Evolutionary conservation across 2,113 vertebrate species (phyloP).

Genomic region (Coracopsis vasa): DNA sequence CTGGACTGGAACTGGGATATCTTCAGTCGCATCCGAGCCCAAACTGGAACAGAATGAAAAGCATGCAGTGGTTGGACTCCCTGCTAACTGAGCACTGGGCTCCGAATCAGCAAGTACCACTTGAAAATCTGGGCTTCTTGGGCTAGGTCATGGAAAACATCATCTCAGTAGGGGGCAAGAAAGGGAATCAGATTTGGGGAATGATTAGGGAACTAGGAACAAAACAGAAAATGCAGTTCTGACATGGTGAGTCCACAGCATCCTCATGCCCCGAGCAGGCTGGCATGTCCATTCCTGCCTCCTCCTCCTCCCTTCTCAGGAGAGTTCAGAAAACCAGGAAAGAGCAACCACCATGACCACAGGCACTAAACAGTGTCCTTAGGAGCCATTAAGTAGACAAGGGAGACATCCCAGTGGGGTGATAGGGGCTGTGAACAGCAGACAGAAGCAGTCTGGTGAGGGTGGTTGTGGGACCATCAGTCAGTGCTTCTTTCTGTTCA

Average conservation of each 20-base stretch:
- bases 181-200: neutral
- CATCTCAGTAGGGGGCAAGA: neutral
- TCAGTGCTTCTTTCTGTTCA: neutral
- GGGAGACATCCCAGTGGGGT: neutral
- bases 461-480: rapidly evolving
- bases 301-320: neutral
- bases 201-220: neutral
- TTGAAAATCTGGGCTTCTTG: conserved; percentile 8
- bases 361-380: neutral
- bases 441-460: neutral
- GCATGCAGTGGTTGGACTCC: conserved; percentile 36
- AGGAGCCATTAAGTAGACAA: neutral
- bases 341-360: neutral
- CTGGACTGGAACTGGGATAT: neutral
- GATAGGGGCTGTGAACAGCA: neutral
- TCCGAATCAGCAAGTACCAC: neutral
- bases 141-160: conserved; percentile 19
- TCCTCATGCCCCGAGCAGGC: neutral
- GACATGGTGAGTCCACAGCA: neutral
- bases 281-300: neutral
- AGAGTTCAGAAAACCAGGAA: neutral
- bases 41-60: conserved; percentile 59
- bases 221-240: neutral
- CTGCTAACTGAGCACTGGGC: conserved; percentile 31
- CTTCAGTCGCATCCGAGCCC: neutral